These are phyloP conservation scores for Drosophila basisetae DNA, from an alignment of 2,888 invertebrate genomes.

Conservation along the genomic window DNA sequence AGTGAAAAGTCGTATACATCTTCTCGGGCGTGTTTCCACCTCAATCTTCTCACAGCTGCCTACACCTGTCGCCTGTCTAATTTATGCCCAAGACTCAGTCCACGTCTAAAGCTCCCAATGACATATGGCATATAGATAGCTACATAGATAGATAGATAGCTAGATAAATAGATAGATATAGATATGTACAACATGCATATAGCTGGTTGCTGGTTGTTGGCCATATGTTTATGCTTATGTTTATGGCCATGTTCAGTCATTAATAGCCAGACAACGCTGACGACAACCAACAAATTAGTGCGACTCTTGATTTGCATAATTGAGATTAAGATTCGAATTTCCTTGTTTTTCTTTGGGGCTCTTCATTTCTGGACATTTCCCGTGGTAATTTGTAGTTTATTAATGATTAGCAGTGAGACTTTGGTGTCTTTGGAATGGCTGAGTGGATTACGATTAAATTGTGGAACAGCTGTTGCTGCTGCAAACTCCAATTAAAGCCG, in stretches of 20 bases:
- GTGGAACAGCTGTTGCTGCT: neutral
- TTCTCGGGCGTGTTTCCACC: slow-evolving; percentile 17
- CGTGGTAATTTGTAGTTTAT: slow-evolving; percentile 51
- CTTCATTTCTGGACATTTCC: neutral
- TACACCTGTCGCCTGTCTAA: slow-evolving; percentile 74
- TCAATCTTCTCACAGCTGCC: slow-evolving; percentile 68
- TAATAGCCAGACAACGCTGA: slow-evolving; percentile 56
- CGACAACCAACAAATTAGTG: slow-evolving; percentile 76
- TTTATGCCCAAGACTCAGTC: slow-evolving; percentile 59
- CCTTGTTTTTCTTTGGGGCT: neutral
- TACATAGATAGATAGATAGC: slow-evolving; percentile 2
- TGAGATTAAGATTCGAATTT: slow-evolving; percentile 57
- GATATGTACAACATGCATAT: slow-evolving; percentile 5
- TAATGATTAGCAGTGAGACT: slow-evolving; percentile 31
- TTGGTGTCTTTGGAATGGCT: neutral
- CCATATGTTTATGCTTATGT: slow-evolving; percentile 39
- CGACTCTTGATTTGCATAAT: slow-evolving; percentile 72
- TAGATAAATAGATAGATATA: neutral
- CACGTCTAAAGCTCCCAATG: slow-evolving; percentile 44
- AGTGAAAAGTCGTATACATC: slow-evolving; percentile 20
- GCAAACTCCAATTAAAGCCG: neutral
- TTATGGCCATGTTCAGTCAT: slow-evolving; percentile 71
- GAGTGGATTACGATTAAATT: neutral
- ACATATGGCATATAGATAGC: slow-evolving; percentile 40
- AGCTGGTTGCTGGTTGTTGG: slow-evolving; percentile 24